Evolutionary conservation across 2,113 vertebrate genomes (phyloP).

Genomic region (Macrotis lagotis): DNA sequence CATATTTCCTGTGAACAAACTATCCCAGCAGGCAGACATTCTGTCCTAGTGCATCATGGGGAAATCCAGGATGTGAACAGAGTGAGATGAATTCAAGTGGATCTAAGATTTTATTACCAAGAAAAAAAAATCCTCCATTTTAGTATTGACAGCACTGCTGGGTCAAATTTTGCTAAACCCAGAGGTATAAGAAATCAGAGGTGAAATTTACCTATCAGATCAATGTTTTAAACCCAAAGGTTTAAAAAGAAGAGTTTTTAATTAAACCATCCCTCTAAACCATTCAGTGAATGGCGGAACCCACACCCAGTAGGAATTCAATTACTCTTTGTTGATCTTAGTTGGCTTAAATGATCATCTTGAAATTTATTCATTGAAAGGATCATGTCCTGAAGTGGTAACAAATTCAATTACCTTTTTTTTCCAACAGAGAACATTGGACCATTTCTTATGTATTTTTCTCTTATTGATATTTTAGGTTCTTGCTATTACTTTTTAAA

Average conservation of each 20-base stretch:
- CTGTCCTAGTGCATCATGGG: constrained; percentile 68
- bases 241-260: not conserved
- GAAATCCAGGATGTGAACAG: constrained; percentile 17
- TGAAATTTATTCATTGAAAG: not conserved
- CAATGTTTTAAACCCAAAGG: constrained; percentile 63
- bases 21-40: constrained; percentile 84
- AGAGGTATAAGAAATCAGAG: constrained; percentile 51
- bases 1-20: constrained; percentile 89
- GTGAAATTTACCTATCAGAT: constrained; percentile 65
- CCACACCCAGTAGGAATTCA: not conserved
- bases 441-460: not conserved
- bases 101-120: constrained; percentile 61
- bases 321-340: not conserved
- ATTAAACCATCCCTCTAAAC: constrained; percentile 21
- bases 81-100: not conserved
- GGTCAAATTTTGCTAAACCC: constrained; percentile 43
- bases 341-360: constrained; percentile 28
- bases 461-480: constrained; percentile 1
- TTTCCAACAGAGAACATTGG: not conserved
- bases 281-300: constrained; percentile 33
- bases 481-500: not conserved
- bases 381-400: not conserved
- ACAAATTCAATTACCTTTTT: constrained; percentile 13
- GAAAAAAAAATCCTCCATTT: not conserved
- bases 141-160: constrained; percentile 19